phyloP scores from a whole-genome alignment of 2,888 invertebrate species.

The Campoletis raptor region DNA sequence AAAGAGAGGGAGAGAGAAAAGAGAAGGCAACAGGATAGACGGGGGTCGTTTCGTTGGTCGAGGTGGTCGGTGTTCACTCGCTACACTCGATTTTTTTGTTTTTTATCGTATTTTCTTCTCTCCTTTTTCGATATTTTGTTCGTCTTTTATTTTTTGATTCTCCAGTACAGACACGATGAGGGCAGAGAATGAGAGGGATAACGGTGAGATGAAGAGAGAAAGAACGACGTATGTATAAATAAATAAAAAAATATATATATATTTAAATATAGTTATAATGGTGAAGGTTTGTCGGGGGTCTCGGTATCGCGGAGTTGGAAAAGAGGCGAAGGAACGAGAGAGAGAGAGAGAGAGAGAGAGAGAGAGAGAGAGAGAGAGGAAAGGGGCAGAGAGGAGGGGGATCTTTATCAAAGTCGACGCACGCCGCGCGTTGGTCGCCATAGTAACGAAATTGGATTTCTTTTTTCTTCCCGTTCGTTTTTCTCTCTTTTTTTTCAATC shows the following conservation, averaged over 20 bases:
- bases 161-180: conserved; percentile 12
- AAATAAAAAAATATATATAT: not conserved
- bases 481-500: conserved; percentile 55
- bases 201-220: conserved; percentile 20
- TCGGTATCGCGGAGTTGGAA: conserved; percentile 27
- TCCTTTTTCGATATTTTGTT: conserved; percentile 10
- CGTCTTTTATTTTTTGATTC: conserved; percentile 3
- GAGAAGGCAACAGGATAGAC: not conserved
- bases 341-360: conserved; percentile 66
- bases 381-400: conserved; percentile 73
- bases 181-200: not conserved
- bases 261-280: conserved; percentile 8
- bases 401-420: conserved; percentile 85
- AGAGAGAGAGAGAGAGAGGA: conserved; percentile 65
- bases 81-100: not conserved
- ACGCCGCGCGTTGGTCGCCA: conserved; percentile 81
- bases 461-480: conserved; percentile 72
- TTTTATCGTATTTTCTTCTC: conserved; percentile 6
- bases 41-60: conserved; percentile 38
- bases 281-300: conserved; percentile 26
- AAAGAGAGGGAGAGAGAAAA: conserved; percentile 18
- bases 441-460: conserved; percentile 85
- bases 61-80: conserved; percentile 35
- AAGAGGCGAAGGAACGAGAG: conserved; percentile 55
- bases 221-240: not conserved